Evolutionary conservation across 35 echinoderm and acorn worm species (phyloP).

Genomic region (Lytechinus pictus): DNA sequence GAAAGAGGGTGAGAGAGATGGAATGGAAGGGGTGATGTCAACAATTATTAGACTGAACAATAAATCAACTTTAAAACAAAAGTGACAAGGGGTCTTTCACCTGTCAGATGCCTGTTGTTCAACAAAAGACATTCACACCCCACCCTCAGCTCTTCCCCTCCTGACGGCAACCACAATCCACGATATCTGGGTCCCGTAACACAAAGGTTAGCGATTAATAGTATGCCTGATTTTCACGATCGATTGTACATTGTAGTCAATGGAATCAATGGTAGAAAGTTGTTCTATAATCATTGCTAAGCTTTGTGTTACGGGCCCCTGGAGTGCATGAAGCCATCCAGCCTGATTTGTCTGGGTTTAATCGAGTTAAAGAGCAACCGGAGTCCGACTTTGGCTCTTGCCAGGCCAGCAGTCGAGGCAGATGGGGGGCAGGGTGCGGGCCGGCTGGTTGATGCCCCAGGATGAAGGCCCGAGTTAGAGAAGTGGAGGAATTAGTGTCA

Average conservation of each 20-base stretch:
- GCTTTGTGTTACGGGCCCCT: too few species aligned
- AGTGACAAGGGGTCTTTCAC: background rate
- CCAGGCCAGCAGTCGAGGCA: constrained; percentile 9
- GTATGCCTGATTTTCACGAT: too few species aligned
- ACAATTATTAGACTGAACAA: background rate
- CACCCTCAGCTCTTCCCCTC: background rate
- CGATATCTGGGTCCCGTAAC: background rate
- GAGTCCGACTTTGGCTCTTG: background rate
- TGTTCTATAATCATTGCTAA: too few species aligned
- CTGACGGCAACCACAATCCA: background rate
- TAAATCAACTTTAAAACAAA: background rate
- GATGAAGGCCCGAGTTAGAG: background rate
- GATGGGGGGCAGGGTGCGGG: background rate
- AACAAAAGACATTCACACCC: background rate
- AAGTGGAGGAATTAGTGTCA: constrained; percentile 34
- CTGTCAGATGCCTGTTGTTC: constrained; percentile 27
- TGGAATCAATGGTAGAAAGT: too few species aligned
- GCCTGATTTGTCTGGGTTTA: background rate
- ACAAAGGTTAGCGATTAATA: too few species aligned
- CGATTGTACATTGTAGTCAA: too few species aligned
- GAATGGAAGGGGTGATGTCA: too few species aligned
- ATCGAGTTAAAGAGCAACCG: background rate
- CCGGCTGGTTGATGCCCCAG: background rate
- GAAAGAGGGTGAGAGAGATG: too few species aligned
- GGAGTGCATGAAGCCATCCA: background rate